Percentiles rank a stretch among this genome's conserved stretches.
Conservation (phyloP, 2,888 invertebrate genomes). For the Noctuana brunneofusca region DNA sequence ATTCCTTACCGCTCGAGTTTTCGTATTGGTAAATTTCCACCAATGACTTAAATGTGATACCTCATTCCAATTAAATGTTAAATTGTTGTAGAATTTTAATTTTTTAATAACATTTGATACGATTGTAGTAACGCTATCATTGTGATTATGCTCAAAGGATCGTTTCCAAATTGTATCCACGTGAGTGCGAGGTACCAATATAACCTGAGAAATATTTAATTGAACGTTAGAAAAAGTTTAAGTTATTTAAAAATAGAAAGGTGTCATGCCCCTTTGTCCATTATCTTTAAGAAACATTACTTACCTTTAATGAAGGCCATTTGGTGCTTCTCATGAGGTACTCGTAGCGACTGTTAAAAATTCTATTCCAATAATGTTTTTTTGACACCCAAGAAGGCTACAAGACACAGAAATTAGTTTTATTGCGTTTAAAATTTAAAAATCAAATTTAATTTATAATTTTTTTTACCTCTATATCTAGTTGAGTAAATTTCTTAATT, state of each 20-base stretch:
- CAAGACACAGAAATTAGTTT: background rate
- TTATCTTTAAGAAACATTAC: too few relatives aligned
- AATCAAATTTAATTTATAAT: background rate
- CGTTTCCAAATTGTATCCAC: slow-evolving; percentile 67
- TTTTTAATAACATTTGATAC: slow-evolving; percentile 69
- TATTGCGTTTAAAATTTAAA: background rate
- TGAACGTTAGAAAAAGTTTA: too few relatives aligned
- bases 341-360: slow-evolving; percentile 71
- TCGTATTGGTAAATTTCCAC: slow-evolving; percentile 64
- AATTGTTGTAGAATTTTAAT: slow-evolving; percentile 64
- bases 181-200: slow-evolving; percentile 63
- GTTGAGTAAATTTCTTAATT: slow-evolving; percentile 55
- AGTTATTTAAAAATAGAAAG: too few relatives aligned
- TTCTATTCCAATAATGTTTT: slow-evolving; percentile 62
- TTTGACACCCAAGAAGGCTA: slow-evolving; percentile 63
- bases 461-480: slow-evolving; percentile 65
- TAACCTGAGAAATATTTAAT: slow-evolving; percentile 52
- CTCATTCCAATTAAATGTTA: slow-evolving; percentile 74
- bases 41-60: slow-evolving; percentile 70
- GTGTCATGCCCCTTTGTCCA: too few relatives aligned
- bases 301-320: slow-evolving; percentile 72
- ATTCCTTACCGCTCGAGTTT: slow-evolving; percentile 59
- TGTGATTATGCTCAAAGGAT: slow-evolving; percentile 62
- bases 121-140: slow-evolving; percentile 59
- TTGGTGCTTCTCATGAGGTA: slow-evolving; percentile 65